Percentiles rank a stretch among this genome's conserved stretches.
phyloP scores from a whole-genome alignment of 2,888 invertebrate genomes.

The Hesperia comma region DNA sequence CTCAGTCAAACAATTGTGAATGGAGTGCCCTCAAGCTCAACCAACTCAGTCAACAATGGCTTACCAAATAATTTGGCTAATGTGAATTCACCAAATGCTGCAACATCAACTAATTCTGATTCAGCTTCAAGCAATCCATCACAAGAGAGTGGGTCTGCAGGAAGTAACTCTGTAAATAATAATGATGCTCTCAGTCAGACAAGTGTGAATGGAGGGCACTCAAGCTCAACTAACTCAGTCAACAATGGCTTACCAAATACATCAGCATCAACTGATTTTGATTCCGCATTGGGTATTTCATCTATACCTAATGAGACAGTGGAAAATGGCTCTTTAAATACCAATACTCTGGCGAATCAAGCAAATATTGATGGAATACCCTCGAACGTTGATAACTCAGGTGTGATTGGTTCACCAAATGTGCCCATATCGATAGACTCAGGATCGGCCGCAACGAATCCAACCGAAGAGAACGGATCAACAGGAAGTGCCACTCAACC shows the following conservation, averaged over 20 bases:
- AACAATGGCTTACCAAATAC: not conserved
- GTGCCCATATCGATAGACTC: not conserved
- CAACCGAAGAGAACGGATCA: not conserved
- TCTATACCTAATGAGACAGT: not conserved
- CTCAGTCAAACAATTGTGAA: no score
- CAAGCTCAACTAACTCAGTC: not conserved
- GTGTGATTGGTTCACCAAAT: conserved; percentile 11
- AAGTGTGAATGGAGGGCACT: not conserved
- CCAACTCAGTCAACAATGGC: no score
- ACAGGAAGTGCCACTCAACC: not conserved
- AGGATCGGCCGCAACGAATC: not conserved
- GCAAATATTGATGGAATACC: not conserved
- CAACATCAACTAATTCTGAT: not conserved
- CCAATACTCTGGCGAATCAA: not conserved
- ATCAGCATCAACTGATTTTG: not conserved
- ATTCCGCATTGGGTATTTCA: no score
- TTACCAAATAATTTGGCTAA: not conserved
- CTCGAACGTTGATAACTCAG: not conserved
- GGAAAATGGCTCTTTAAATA: not conserved
- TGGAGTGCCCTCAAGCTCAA: not conserved
- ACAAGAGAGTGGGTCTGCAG: not conserved
- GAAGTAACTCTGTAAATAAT: not conserved
- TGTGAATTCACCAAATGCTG: not conserved
- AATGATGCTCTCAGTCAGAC: not conserved
- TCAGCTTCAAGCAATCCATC: conserved; percentile 4